A percentile compares a stretch with the other conserved stretches of the same genome.
Evolutionary conservation across 2,888 invertebrate species (phyloP).

Genomic region (Plutella xylostella): DNA sequence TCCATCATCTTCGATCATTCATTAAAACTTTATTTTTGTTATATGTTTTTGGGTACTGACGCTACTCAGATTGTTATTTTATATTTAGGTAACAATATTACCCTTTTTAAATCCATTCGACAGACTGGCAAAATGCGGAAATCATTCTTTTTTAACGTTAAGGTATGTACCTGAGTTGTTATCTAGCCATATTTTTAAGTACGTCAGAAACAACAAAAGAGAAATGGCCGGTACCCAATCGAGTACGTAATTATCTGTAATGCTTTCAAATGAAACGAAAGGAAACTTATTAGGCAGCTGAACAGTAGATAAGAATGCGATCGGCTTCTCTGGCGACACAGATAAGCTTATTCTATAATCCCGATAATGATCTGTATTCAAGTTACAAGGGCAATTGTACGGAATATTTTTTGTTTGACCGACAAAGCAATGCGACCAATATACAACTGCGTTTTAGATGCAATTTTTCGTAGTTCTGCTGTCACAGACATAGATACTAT

Average conservation of each 20-base stretch:
- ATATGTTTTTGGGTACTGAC: no score
- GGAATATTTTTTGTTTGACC: slow-evolving; percentile 33
- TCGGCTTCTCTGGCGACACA: slow-evolving; percentile 47
- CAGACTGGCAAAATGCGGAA: no score
- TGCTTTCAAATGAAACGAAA: slow-evolving; percentile 28
- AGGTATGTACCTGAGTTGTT: neutral
- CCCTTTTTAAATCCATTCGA: no score
- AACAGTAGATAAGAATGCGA: slow-evolving; percentile 44
- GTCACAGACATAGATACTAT: slow-evolving; percentile 53
- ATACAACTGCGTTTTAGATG: slow-evolving; percentile 60
- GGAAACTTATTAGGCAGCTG: slow-evolving; percentile 47
- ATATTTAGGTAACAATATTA: no score
- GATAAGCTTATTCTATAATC: slow-evolving; percentile 50
- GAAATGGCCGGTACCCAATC: slow-evolving; percentile 4
- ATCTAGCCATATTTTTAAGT: neutral
- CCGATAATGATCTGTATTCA: slow-evolving; percentile 65
- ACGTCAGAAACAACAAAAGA: neutral
- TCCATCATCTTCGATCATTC: slow-evolving; percentile 51
- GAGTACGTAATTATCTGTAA: slow-evolving; percentile 9
- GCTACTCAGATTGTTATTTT: no score
- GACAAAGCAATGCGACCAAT: slow-evolving; percentile 35
- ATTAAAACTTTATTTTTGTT: slow-evolving; percentile 11
- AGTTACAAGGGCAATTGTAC: slow-evolving; percentile 57
- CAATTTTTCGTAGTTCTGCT: slow-evolving; percentile 45
- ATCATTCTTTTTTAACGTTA: no score